These are phyloP conservation scores for Cataglyphis hispanica DNA, from an alignment of 1,140 invertebrate genomes.

Conservation along the genomic window DNA sequence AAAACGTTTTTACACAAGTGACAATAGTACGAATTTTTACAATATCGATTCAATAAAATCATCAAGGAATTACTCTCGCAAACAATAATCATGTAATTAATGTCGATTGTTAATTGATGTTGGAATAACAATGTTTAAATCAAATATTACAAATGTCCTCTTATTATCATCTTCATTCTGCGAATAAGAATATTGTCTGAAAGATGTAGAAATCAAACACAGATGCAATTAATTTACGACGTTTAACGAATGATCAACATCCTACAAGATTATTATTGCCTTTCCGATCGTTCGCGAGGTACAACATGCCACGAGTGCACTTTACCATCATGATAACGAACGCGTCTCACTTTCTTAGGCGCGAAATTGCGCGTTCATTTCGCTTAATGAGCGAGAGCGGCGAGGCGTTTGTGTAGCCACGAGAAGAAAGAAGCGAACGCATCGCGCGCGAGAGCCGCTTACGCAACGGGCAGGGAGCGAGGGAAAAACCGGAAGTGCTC, in stretches of 20 bases:
- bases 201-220: not conserved
- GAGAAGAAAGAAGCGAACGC: conserved; percentile 8
- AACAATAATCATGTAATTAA: not conserved
- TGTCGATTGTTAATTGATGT: not conserved
- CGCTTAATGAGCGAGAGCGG: conserved; percentile 21
- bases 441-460: conserved; percentile 42
- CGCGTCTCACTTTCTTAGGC: conserved; percentile 50
- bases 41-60: not conserved
- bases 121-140: not conserved
- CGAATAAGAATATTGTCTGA: not conserved
- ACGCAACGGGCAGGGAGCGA: conserved; percentile 43
- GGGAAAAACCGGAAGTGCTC: conserved; percentile 70
- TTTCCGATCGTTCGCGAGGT: not conserved
- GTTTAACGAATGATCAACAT: not conserved
- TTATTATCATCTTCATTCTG: not conserved
- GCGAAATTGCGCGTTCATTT: conserved; percentile 40
- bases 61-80: not conserved
- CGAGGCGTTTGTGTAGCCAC: not conserved
- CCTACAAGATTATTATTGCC: conserved; percentile 20
- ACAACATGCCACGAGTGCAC: not conserved
- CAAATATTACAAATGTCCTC: not conserved
- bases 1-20: not conserved
- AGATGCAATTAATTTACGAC: not conserved
- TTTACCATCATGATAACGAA: not conserved
- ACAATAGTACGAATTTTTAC: not conserved